Base-by-base conservation (phyloP, 2,113 vertebrate genomes). In the Microtus montanus region DNA sequence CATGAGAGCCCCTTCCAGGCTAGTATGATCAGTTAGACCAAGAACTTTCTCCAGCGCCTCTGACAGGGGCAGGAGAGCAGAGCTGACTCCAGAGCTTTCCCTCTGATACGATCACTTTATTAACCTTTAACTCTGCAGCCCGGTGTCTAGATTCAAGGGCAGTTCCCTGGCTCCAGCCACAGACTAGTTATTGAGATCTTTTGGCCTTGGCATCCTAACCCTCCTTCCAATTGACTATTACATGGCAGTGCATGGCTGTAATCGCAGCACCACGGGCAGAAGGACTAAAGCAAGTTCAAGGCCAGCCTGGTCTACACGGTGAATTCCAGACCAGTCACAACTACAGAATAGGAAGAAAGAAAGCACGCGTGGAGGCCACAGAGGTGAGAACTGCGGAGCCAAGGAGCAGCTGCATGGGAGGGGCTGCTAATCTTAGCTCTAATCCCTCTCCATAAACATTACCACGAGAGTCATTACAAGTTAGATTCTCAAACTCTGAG, bases 401-500 rank as follows among this genome's bases (percentile, higher is more conserved):
- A 26, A 0, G 0, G 0, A 66, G 58, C 49, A 61, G 19, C 47
- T 20, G 6, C 24, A 7, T 3, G 33, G 19, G 2, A 64, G 85
- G 30, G 52, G 64, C 38, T 73, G 28, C 33, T 17, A 10, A 17
- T 22, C 61, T 66, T 41, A 71, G 6, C 41, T 64, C 75, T 26
- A 64, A 22, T 28, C 7, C 20, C 35, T 74, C 58, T 68, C 47
- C 22, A n/a, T 38, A 68, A 35, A 4, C 15, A 19, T 63, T 9
- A 54, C 10, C 47, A 61, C 19, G 1, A 1, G 30, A 47, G 35
- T 19, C 47, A 41, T 12, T 38, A 84, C 49, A 70, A 74, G 47
- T 86, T 15, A 73, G 87, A 19, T 17, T 52, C 24, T 91, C 17
- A 4, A 79, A 7, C 47, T 91, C 33, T 78, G 30, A 54, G 52